Conservation (phyloP, 2,797 vertebrate genomes). For the Cirrhinus mrigala region DNA sequence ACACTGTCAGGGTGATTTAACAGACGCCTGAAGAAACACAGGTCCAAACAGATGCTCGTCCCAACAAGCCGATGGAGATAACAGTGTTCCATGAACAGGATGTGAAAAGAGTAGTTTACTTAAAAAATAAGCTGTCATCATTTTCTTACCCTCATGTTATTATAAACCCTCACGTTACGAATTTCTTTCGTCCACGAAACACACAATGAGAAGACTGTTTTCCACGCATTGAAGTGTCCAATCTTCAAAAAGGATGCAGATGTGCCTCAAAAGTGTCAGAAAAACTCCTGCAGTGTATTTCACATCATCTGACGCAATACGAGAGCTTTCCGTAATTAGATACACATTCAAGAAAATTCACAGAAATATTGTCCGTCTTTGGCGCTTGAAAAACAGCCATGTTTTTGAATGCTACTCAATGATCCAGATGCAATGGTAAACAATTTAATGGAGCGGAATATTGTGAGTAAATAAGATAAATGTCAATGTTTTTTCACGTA, state of each 20-base stretch:
- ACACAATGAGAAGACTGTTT: not conserved
- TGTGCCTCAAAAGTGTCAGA: not conserved
- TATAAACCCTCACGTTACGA: not conserved
- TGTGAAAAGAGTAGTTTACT: not conserved
- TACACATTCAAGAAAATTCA: not conserved
- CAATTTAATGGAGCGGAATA: not conserved
- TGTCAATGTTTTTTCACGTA: not conserved
- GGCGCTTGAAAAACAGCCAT: not conserved
- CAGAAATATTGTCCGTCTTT: not conserved
- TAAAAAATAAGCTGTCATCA: not conserved
- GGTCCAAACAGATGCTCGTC: slow-evolving; percentile 44
- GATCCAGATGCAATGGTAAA: not conserved
- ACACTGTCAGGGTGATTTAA: slow-evolving; percentile 45
- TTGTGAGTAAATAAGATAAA: not conserved
- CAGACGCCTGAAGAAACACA: slow-evolving; percentile 49
- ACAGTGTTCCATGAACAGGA: not conserved
- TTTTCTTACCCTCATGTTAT: not conserved
- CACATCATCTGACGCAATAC: not conserved
- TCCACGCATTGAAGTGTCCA: not conserved
- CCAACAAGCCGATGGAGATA: not conserved
- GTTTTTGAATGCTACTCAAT: not conserved
- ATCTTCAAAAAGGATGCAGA: not conserved
- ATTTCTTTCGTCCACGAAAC: not conserved
- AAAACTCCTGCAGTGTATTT: not conserved
- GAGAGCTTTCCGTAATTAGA: not conserved